These are phyloP conservation scores for Choristoneura fumiferana DNA, from an alignment of 1,140 invertebrate genomes.

Conservation along the genomic window DNA sequence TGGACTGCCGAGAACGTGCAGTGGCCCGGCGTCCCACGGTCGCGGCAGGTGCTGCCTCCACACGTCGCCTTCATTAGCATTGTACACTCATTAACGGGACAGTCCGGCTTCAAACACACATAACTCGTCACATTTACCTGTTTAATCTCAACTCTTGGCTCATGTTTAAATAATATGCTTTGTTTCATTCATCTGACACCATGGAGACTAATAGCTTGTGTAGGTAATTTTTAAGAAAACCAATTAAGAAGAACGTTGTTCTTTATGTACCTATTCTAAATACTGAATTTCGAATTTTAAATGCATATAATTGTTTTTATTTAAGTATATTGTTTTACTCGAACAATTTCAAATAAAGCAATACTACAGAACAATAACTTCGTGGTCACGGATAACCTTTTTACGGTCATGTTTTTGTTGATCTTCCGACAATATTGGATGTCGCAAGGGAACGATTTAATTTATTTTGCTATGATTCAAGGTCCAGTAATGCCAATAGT, in stretches of 20 bases:
- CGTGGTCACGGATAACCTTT: constrained; percentile 18
- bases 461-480: constrained; percentile 36
- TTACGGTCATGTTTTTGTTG: constrained; percentile 33
- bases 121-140: constrained; percentile 17
- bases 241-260: neutral
- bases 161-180: constrained; percentile 15
- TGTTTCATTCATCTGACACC: constrained; percentile 9
- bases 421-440: constrained; percentile 23
- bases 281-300: no score
- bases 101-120: constrained; percentile 31
- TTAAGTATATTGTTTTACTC: no score
- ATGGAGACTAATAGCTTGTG: neutral
- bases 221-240: neutral
- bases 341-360: neutral
- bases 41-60: constrained; percentile 27
- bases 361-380: constrained; percentile 1
- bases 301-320: no score
- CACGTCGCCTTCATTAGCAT: constrained; percentile 60
- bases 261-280: neutral
- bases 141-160: neutral
- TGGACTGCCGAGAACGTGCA: neutral
- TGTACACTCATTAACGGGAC: constrained; percentile 57
- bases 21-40: constrained; percentile 37
- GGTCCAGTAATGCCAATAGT: constrained; percentile 36
- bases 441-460: constrained; percentile 13